Percentiles rank a stretch among this genome's conserved stretches.
phyloP scores from a whole-genome alignment of 1,140 invertebrate species.

The Euura saliciscinereae region DNA sequence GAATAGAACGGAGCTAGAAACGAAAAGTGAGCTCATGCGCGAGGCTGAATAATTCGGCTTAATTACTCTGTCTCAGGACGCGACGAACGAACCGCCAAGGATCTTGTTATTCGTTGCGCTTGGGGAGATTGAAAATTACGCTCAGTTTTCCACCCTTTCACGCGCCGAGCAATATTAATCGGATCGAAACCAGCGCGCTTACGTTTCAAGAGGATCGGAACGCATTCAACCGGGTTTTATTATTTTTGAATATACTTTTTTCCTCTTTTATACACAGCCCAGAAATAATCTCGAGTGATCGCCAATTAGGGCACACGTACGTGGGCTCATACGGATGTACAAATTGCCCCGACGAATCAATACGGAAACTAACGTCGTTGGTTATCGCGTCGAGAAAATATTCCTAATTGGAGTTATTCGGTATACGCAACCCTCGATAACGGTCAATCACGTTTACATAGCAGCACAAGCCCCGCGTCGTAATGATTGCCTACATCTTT shows the following conservation, averaged over 20 bases:
- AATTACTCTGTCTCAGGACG: constrained; percentile 1
- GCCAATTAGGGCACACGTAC: not conserved
- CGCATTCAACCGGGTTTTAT: not conserved
- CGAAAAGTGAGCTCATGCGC: not conserved
- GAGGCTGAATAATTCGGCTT: constrained; percentile 3
- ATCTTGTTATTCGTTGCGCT: constrained; percentile 4
- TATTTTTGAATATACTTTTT: not conserved
- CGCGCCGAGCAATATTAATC: not conserved
- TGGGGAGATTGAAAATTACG: constrained; percentile 3
- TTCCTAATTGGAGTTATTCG: not conserved
- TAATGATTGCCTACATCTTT: too few relatives aligned
- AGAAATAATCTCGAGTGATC: not conserved
- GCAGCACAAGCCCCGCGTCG: too few relatives aligned
- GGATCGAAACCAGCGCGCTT: too few relatives aligned
- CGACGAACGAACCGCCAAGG: not conserved
- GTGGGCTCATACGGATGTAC: too few relatives aligned
- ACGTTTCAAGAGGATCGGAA: too few relatives aligned
- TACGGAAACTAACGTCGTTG: not conserved
- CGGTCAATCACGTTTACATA: not conserved
- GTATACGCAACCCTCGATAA: not conserved
- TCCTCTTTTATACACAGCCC: not conserved
- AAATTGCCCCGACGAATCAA: too few relatives aligned
- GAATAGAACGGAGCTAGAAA: too few relatives aligned
- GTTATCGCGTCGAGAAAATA: not conserved
- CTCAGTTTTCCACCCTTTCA: constrained; percentile 4